Evolutionary conservation across 2,888 invertebrate genomes (phyloP).

Genomic region (Cryptocheilus praepositus): DNA sequence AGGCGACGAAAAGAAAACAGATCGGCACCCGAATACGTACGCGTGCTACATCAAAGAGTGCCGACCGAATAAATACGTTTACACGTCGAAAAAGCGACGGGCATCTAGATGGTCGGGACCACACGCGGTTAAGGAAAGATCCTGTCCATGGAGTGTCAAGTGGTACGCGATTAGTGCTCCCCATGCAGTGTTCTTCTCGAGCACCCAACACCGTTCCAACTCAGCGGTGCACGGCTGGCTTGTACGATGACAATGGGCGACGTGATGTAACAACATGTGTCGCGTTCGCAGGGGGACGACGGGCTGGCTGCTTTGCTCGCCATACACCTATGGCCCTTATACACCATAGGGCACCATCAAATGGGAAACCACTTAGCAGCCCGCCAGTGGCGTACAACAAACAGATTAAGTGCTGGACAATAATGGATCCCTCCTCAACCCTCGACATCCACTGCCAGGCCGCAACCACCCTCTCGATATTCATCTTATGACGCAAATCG

Average conservation of each 20-base stretch:
- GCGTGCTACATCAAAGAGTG: conserved; percentile 12
- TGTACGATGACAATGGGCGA: conserved; percentile 61
- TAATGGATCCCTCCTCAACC: conserved; percentile 53
- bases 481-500: conserved; percentile 33
- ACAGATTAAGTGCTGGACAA: conserved; percentile 71
- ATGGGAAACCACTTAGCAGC: conserved; percentile 73
- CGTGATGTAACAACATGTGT: conserved; percentile 73
- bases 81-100: conserved; percentile 46
- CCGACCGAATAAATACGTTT: conserved; percentile 45
- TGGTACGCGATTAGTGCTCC: conserved; percentile 66
- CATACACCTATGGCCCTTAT: conserved; percentile 13
- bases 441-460: conserved; percentile 18
- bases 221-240: conserved; percentile 36
- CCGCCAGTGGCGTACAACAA: conserved; percentile 70
- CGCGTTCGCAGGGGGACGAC: conserved; percentile 64
- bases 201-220: conserved; percentile 42
- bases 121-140: conserved; percentile 44
- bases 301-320: conserved; percentile 10
- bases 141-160: conserved; percentile 65
- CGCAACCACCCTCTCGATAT: conserved; percentile 36
- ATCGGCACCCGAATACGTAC: not conserved
- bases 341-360: conserved; percentile 60
- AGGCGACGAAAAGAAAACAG: too few relatives aligned
- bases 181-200: conserved; percentile 50
- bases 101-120: conserved; percentile 22